Base-by-base conservation (phyloP, 2,113 vertebrate genomes). In the Gambusia holbrooki region DNA sequence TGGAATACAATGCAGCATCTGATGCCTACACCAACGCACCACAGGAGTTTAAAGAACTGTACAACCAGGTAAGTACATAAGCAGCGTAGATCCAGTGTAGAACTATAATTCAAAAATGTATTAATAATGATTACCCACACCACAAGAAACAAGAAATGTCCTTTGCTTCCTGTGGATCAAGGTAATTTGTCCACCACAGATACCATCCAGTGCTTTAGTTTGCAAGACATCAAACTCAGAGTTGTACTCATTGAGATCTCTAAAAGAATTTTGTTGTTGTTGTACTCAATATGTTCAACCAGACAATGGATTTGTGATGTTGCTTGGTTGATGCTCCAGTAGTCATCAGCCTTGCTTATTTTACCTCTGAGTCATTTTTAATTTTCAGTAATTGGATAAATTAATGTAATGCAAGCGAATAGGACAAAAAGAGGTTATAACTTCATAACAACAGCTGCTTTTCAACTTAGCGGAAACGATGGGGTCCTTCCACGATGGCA, bases 1-100 rank as follows among this genome's bases (percentile, higher is more conserved):
- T 95, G 60, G 93, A 94, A 85, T 95, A 95, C 68, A 94, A 91
- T 5, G 91, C 94, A 11, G 94, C 93, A 0, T 90, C 94, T 5
- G 93, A 95, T 35, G 93, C 94, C 70, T 94, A 92, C 89, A 95
- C 94, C 77, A 95, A 93, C 0, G 93, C 93, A 29, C 94, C 94
- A 0, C 91, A 93, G 64, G 89, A 92, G 22, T 95, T 95, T 74
- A 92, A 91, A 58, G 94, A 94, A 74, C 92, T 95, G 62, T 95
- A 92, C 80, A 94, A 94, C 81, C 94, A 92, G 73, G 90, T 90
- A 14, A 77, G 71, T 10, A 8, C 10, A 62, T 14, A 0, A 74
- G 22, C 7, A 12, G 8, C 54, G 33, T 32, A 60, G 1, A 30
- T 13, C 8, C 2, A 25, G 61, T 35, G 2, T 4, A 12, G 22